These are phyloP conservation scores for Cassiopea xamachana DNA, from an alignment of 30 jellyfish, hydroid and myxozoan genomes.

Conservation along the genomic window DNA sequence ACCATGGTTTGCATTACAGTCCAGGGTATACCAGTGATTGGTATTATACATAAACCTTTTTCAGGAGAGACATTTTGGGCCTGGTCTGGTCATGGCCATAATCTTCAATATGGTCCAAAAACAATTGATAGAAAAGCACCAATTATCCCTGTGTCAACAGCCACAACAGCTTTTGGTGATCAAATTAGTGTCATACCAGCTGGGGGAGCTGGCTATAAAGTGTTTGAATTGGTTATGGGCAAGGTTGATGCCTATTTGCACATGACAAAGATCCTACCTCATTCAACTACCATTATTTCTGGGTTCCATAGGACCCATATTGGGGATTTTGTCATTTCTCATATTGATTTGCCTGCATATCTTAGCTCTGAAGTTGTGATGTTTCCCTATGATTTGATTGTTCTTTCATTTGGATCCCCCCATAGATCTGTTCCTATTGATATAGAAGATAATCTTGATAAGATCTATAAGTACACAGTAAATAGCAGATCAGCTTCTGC, in stretches of 20 bases:
- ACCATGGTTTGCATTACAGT: constrained; percentile 95
- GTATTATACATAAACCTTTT: constrained; percentile 88
- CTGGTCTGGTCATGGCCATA: constrained; percentile 76
- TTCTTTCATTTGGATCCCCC: too few relatives aligned
- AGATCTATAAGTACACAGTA: too few relatives aligned
- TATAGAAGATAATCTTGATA: too few relatives aligned
- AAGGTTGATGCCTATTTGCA: constrained; percentile 78
- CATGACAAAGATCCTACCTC: constrained; percentile 80
- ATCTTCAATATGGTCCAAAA: constrained; percentile 20
- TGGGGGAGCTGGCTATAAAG: constrained; percentile 97
- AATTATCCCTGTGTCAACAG: constrained; percentile 76
- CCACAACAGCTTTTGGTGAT: constrained; percentile 75
- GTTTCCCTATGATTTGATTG: too few relatives aligned
- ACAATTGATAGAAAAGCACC: constrained; percentile 12
- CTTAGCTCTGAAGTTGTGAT: too few relatives aligned
- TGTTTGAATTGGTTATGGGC: constrained; percentile 63
- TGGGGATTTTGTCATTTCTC: too few relatives aligned
- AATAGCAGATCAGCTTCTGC: too few relatives aligned
- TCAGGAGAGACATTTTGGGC: constrained; percentile 83
- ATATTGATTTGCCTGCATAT: too few relatives aligned
- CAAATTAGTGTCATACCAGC: constrained; percentile 72
- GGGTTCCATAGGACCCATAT: too few relatives aligned
- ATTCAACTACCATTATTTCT: too few relatives aligned
- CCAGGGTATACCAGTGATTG: constrained; percentile 84
- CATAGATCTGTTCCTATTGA: too few relatives aligned